phyloP scores from a whole-genome alignment of 2,113 vertebrate genomes.

The Riparia riparia region DNA sequence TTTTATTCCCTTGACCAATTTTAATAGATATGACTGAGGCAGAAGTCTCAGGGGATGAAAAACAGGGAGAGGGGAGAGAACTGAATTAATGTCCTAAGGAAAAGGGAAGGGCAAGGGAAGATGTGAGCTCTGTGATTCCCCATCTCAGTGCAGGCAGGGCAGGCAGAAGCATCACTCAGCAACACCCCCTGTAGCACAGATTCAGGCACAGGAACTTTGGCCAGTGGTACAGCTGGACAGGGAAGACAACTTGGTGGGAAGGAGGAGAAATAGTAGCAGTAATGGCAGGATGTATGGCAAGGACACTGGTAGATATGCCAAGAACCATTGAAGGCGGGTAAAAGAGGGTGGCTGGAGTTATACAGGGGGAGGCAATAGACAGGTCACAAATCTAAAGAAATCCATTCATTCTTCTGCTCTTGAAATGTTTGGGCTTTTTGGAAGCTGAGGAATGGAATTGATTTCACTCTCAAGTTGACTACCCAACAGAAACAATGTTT shows the following conservation, averaged over 20 bases:
- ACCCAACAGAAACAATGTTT: neutral
- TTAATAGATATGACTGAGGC: neutral
- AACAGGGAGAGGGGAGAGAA: neutral
- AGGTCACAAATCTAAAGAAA: neutral
- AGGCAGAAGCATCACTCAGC: neutral
- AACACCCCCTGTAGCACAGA: accelerated
- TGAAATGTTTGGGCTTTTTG: neutral
- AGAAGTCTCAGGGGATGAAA: neutral
- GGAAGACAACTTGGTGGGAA: neutral
- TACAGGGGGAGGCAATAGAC: accelerated
- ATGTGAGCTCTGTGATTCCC: neutral
- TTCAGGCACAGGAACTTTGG: accelerated
- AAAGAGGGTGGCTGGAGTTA: neutral
- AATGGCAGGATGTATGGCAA: neutral
- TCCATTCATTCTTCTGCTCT: neutral
- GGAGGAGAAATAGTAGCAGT: neutral
- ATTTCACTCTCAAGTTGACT: neutral
- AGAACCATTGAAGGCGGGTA: neutral
- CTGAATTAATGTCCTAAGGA: neutral
- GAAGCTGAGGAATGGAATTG: neutral
- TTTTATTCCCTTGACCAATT: neutral
- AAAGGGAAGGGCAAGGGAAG: neutral
- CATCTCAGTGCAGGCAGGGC: neutral
- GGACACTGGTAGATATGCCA: neutral
- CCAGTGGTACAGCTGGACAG: accelerated